Conservation (phyloP, 2,888 invertebrate genomes). For the Xestia sexstrigata region DNA sequence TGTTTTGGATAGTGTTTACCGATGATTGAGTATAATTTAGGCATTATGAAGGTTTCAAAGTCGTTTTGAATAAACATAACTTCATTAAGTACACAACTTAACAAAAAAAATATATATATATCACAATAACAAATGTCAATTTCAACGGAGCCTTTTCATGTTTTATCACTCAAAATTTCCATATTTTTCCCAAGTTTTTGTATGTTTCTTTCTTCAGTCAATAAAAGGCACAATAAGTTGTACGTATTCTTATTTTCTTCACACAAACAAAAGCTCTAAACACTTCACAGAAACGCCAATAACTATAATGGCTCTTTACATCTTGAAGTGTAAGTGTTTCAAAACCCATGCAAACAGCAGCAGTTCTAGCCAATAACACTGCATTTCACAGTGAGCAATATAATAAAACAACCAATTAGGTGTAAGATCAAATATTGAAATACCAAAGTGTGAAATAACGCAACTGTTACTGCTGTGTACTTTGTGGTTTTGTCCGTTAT, state of each 20-base stretch:
- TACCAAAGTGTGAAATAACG: constrained; percentile 45
- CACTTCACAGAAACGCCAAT: background rate
- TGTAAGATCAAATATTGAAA: constrained; percentile 51
- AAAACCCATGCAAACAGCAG: constrained; percentile 32
- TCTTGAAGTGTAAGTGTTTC: constrained; percentile 39
- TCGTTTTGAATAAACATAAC: background rate
- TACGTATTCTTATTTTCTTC: background rate
- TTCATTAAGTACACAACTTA: background rate
- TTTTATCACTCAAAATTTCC: too few species aligned
- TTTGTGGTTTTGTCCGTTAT: constrained; percentile 45
- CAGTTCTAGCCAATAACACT: constrained; percentile 6
- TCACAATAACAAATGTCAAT: background rate
- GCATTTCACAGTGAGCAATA: constrained; percentile 28
- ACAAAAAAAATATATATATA: too few species aligned
- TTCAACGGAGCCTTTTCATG: background rate
- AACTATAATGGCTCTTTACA: constrained; percentile 20
- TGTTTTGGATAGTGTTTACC: background rate
- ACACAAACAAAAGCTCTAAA: background rate
- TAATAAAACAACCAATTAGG: constrained; percentile 48
- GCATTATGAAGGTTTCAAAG: background rate
- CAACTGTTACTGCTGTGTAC: constrained; percentile 45
- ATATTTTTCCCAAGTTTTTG: background rate
- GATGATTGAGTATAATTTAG: background rate
- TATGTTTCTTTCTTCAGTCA: background rate
- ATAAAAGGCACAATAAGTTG: background rate